phyloP scores from a whole-genome alignment of 2,888 invertebrate genomes.

The Lasius platythorax region DNA sequence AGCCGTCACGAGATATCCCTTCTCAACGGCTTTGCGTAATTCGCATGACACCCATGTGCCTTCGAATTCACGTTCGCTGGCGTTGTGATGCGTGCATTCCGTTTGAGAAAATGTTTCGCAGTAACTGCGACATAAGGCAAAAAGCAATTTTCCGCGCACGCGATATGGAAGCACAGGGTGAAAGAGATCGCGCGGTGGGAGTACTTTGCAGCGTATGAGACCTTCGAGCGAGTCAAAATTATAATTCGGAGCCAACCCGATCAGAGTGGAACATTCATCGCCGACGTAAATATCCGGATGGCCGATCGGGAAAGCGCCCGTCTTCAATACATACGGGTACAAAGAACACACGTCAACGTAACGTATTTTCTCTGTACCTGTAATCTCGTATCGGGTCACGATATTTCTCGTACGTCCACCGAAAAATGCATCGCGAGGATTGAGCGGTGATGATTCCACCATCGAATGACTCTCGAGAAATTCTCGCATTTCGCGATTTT shows the following conservation, averaged over 20 bases:
- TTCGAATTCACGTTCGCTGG: not conserved
- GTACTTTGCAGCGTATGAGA: not conserved
- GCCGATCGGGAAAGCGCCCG: not conserved
- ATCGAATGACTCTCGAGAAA: not conserved
- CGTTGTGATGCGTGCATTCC: not conserved
- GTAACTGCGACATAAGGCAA: not conserved
- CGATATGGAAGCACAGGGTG: not conserved
- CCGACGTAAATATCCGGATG: not conserved
- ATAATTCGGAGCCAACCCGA: not conserved
- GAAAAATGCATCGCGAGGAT: not conserved
- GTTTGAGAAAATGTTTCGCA: not conserved
- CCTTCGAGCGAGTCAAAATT: not conserved
- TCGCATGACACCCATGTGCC: not conserved
- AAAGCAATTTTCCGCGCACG: not conserved
- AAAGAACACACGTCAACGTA: not conserved
- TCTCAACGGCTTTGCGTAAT: not conserved
- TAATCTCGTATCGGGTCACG: not conserved
- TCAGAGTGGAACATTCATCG: not conserved
- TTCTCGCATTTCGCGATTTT: not conserved
- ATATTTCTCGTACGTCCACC: not conserved
- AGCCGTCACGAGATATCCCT: not conserved
- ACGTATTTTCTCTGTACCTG: too few relatives aligned
- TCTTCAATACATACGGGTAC: not conserved
- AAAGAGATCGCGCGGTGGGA: not conserved
- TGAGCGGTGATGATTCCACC: not conserved